Evolutionary conservation across 2,888 invertebrate genomes (phyloP).

Genomic region (Leuctra nigra): DNA sequence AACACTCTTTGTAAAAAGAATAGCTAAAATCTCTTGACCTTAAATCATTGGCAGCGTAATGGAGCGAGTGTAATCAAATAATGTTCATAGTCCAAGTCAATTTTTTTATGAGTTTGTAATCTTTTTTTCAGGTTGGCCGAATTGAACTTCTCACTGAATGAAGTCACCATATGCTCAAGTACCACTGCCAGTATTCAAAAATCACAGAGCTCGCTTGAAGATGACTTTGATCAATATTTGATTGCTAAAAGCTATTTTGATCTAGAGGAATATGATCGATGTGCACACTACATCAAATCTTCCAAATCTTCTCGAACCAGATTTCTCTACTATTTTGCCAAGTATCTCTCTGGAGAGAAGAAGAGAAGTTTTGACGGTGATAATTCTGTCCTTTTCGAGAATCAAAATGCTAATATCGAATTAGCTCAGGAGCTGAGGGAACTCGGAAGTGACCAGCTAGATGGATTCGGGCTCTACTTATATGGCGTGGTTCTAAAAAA

Average conservation of each 20-base stretch:
- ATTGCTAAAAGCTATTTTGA: slow-evolving; percentile 86
- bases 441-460: slow-evolving; percentile 56
- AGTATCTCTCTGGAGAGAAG: slow-evolving; percentile 85
- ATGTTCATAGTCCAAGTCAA: too few species aligned
- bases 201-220: slow-evolving; percentile 46
- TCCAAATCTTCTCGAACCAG: slow-evolving; percentile 63
- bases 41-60: too few species aligned
- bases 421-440: slow-evolving; percentile 52
- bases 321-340: slow-evolving; percentile 80
- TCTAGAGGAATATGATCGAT: slow-evolving; percentile 80
- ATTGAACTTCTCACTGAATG: slow-evolving; percentile 67
- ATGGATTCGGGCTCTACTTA: slow-evolving; percentile 82
- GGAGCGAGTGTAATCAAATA: too few species aligned
- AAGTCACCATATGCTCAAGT: slow-evolving; percentile 47
- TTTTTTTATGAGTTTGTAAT: too few species aligned
- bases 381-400: slow-evolving; percentile 50
- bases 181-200: slow-evolving; percentile 12
- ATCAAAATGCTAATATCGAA: slow-evolving; percentile 46
- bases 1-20: too few species aligned
- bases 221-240: slow-evolving; percentile 65
- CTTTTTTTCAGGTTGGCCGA: slow-evolving; percentile 69
- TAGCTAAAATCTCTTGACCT: too few species aligned
- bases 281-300: slow-evolving; percentile 70
- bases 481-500: slow-evolving; percentile 89
- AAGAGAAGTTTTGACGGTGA: slow-evolving; percentile 79